Conservation (phyloP, 2,888 invertebrate species). For the Caenorhabditis zanzibari region DNA sequence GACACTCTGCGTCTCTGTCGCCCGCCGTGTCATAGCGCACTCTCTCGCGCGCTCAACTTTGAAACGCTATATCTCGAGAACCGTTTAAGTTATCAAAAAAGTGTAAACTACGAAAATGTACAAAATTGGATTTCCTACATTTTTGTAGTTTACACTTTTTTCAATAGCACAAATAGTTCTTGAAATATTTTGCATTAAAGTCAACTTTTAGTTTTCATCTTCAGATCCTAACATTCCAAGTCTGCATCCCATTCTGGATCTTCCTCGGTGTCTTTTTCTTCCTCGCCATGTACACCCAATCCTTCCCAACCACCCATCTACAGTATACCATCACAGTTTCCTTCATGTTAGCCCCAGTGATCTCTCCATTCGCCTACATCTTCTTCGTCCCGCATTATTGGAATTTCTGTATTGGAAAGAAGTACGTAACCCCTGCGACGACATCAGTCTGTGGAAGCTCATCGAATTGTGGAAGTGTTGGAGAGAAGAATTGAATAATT, state of each 20-base stretch:
- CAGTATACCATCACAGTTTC: slow-evolving; percentile 45
- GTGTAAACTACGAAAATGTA: too few species aligned
- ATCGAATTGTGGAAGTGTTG: slow-evolving; percentile 17
- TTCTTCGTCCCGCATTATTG: slow-evolving; percentile 57
- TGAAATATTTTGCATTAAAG: too few species aligned
- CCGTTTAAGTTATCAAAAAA: too few species aligned
- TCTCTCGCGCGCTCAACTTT: too few species aligned
- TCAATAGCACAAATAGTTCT: not conserved
- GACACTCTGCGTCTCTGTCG: too few species aligned
- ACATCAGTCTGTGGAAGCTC: slow-evolving; percentile 24
- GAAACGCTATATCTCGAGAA: not conserved
- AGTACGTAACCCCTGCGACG: slow-evolving; percentile 15
- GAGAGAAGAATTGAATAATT: not conserved
- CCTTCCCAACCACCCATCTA: not conserved
- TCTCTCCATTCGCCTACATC: slow-evolving; percentile 56
- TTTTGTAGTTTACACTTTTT: not conserved
- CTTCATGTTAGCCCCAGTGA: slow-evolving; percentile 57
- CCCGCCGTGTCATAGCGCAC: too few species aligned
- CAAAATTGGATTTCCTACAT: not conserved
- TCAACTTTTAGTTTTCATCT: slow-evolving; percentile 3
- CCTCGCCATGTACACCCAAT: slow-evolving; percentile 36
- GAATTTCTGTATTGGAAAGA: slow-evolving; percentile 52
- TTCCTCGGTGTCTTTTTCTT: slow-evolving; percentile 53
- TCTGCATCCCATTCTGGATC: slow-evolving; percentile 61
- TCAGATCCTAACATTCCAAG: slow-evolving; percentile 59